Conservation (phyloP, 2,113 vertebrate genomes). For the Catharus minimus region DNA sequence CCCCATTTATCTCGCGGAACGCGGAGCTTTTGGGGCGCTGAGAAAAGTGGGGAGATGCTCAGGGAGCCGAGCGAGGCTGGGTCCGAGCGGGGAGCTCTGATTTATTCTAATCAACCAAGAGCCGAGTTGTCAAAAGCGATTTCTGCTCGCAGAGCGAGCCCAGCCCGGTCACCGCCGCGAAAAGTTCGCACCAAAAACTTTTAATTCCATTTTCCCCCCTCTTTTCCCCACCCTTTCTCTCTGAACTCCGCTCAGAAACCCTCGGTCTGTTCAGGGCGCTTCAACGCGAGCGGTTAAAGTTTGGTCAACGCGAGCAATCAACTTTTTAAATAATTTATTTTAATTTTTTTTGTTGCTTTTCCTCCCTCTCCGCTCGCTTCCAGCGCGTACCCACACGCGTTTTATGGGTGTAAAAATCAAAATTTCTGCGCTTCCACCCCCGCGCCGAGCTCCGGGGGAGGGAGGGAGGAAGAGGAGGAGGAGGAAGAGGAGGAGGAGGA, state of each 20-base stretch:
- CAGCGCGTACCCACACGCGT: neutral
- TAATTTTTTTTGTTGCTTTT: too few species aligned
- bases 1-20: neutral
- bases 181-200: neutral
- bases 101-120: neutral
- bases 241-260: neutral
- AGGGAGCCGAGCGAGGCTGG: neutral
- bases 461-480: neutral
- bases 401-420: neutral
- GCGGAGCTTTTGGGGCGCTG: neutral
- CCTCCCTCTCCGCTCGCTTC: neutral
- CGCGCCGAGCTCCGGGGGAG: neutral
- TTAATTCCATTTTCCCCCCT: rapidly evolving
- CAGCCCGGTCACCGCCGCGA: neutral
- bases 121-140: neutral
- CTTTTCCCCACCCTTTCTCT: rapidly evolving
- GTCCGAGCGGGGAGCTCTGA: neutral
- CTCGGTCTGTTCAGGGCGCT: neutral
- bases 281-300: conserved; percentile 61
- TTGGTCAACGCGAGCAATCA: conserved; percentile 32
- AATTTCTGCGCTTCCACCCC: neutral
- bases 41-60: neutral
- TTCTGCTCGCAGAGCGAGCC: neutral
- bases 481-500: neutral
- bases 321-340: conserved; percentile 14